Evolutionary conservation across 2,888 invertebrate species (phyloP).

Genomic region (Choreutis nemorana): DNA sequence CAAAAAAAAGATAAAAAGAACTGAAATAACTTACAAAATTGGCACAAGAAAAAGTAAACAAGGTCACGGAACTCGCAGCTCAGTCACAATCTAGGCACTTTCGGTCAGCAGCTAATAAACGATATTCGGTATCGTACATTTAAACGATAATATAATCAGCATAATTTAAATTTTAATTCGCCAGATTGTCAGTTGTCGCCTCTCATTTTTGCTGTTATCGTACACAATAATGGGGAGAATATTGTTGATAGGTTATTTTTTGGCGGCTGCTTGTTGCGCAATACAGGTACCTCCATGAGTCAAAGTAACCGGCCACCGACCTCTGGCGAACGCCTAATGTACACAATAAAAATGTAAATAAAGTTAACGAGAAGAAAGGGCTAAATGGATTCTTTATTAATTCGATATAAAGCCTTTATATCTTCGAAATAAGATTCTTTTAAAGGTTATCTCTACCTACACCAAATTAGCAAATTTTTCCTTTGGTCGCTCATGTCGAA

Average conservation of each 20-base stretch:
- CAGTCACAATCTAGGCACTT: conserved; percentile 1
- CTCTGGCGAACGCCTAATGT: conserved; percentile 31
- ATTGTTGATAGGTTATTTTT: conserved; percentile 27
- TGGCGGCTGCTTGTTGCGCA: conserved; percentile 52
- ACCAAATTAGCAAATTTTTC: background rate
- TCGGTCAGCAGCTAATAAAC: too few relatives aligned
- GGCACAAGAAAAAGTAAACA: conserved; percentile 15
- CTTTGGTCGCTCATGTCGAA: background rate
- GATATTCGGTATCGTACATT: too few relatives aligned
- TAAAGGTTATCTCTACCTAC: background rate
- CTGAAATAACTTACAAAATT: conserved; percentile 7
- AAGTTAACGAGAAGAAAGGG: conserved; percentile 35
- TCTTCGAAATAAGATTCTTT: background rate
- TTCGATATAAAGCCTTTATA: conserved; percentile 1
- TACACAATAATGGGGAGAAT: too few relatives aligned
- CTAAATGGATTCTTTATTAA: conserved; percentile 20
- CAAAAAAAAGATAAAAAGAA: conserved; percentile 10
- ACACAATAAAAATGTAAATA: conserved; percentile 48
- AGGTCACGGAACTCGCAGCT: conserved; percentile 14
- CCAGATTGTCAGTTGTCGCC: conserved; percentile 14
- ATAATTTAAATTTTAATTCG: too few relatives aligned
- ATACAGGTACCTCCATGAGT: conserved; percentile 30
- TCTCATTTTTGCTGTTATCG: conserved; percentile 22
- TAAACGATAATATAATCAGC: too few relatives aligned
- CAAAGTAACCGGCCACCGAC: conserved; percentile 50